phyloP scores from a whole-genome alignment of 2,888 invertebrate species.

The Pachymerium ferrugineum region DNA sequence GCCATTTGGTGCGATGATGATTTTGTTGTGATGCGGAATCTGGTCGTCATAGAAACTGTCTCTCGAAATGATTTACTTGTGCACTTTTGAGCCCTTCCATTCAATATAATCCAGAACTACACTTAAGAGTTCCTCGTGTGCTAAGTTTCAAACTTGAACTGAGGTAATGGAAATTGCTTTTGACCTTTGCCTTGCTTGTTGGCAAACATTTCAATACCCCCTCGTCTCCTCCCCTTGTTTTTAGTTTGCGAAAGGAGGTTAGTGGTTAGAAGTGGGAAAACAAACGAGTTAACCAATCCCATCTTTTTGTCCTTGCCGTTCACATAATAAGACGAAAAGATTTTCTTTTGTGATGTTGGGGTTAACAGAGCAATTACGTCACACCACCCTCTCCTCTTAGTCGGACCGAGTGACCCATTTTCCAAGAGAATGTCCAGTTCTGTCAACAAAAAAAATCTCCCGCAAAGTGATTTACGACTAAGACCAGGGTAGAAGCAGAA shows the following conservation, averaged over 20 bases:
- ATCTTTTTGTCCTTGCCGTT: slow-evolving; percentile 10
- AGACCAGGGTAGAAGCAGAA: not conserved
- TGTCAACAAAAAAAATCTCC: slow-evolving; percentile 10
- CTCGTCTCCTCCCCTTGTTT: not conserved
- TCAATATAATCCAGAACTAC: not conserved
- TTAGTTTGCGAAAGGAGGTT: slow-evolving; percentile 1
- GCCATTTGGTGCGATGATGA: not conserved
- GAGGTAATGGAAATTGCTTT: not conserved
- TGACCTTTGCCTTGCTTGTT: slow-evolving; percentile 7
- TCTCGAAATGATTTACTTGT: not conserved
- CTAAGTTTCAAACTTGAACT: not conserved
- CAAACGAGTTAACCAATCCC: slow-evolving; percentile 19
- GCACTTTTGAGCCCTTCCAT: not conserved
- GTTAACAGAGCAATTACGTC: slow-evolving; percentile 24
- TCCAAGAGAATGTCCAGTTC: slow-evolving; percentile 17
- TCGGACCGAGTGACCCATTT: slow-evolving; percentile 4
- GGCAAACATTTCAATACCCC: slow-evolving; percentile 16
- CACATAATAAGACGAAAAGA: not conserved
- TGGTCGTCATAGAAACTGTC: slow-evolving; percentile 2
- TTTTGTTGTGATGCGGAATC: not conserved
- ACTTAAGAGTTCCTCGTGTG: not conserved
- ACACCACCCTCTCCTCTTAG: not conserved
- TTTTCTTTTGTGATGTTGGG: slow-evolving; percentile 23
- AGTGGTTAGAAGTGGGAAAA: not conserved
- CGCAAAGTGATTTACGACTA: slow-evolving; percentile 1